Evolutionary conservation across 2,797 vertebrate genomes (phyloP).

Genomic region (Macrochelys suwanniensis): DNA sequence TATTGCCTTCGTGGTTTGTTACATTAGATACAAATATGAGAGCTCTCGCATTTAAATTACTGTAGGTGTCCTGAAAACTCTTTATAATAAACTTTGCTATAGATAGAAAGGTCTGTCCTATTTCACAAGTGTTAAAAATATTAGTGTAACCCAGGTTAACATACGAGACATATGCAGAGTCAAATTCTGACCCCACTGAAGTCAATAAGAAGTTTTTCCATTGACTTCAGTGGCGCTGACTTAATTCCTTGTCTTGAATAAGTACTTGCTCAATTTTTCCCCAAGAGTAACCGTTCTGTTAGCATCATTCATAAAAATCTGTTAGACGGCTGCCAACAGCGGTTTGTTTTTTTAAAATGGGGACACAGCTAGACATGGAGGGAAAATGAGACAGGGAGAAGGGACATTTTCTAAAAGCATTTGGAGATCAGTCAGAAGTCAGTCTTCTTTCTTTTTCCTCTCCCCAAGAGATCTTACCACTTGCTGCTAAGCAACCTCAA

Average conservation of each 20-base stretch:
- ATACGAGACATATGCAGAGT: neutral
- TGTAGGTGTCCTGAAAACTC: neutral
- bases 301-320: accelerated
- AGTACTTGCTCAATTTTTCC: neutral
- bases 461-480: neutral
- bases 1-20: neutral
- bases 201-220: accelerated
- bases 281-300: accelerated
- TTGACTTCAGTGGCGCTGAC: neutral
- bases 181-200: accelerated
- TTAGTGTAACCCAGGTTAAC: neutral
- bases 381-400: too few relatives aligned
- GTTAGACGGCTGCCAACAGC: accelerated
- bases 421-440: neutral
- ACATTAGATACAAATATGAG: neutral
- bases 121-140: neutral
- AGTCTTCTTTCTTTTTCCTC: neutral
- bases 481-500: neutral
- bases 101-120: neutral
- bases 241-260: neutral
- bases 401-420: neutral
- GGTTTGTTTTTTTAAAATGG: too few relatives aligned
- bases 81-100: neutral
- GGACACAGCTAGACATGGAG: neutral
- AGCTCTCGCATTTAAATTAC: neutral